These are phyloP conservation scores for Triplophysa bombifrons DNA, from an alignment of 2,797 vertebrate genomes.

Conservation along the genomic window DNA sequence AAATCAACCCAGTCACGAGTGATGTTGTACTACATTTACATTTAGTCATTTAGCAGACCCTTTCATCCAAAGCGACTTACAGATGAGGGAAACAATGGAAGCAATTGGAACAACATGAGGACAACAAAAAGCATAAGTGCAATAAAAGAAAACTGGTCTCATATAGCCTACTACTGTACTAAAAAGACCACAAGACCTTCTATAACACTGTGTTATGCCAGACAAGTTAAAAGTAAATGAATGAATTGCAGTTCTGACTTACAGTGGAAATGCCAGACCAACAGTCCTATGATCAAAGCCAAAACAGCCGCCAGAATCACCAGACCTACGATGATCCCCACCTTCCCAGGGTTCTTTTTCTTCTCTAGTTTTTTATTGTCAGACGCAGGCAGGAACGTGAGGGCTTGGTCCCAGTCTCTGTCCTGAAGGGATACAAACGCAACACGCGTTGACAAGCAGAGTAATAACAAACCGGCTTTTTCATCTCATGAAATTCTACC, in stretches of 20 bases:
- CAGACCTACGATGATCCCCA: constrained; percentile 65
- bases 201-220: background rate
- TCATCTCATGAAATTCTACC: background rate
- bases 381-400: constrained; percentile 88
- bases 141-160: too few species aligned
- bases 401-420: constrained; percentile 72
- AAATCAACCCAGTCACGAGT: background rate
- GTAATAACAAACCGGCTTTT: background rate
- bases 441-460: constrained; percentile 47
- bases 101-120: too few species aligned
- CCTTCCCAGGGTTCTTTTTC: constrained; percentile 70
- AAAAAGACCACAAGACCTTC: background rate
- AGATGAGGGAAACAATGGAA: too few species aligned
- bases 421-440: constrained; percentile 66
- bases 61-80: too few species aligned
- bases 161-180: background rate
- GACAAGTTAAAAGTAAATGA: constrained; percentile 3
- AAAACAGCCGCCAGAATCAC: constrained; percentile 71
- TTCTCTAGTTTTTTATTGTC: constrained; percentile 89
- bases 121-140: too few species aligned
- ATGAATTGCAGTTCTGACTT: constrained; percentile 65
- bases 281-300: constrained; percentile 78
- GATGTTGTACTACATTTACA: background rate
- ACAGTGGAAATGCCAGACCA: constrained; percentile 97
- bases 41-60: too few species aligned